Evolutionary conservation across 1,140 invertebrate genomes (phyloP).

Genomic region (Teleopsis dalmanni): DNA sequence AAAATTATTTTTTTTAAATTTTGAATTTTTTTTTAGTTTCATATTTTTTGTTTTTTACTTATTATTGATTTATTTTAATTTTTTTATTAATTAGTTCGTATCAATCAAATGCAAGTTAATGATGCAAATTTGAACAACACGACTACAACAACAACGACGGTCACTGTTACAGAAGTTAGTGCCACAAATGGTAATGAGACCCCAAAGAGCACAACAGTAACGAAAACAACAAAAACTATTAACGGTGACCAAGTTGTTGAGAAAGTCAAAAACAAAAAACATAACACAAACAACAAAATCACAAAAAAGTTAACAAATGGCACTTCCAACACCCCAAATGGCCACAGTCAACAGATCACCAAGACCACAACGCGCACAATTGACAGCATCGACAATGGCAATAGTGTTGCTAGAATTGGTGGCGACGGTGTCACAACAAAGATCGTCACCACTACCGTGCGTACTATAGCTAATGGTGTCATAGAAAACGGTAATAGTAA

Average conservation of each 20-base stretch:
- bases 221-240: conserved; percentile 6
- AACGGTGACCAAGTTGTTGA: background rate
- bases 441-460: conserved; percentile 7
- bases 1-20: no score
- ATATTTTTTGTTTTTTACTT: no score
- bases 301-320: background rate
- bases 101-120: conserved; percentile 4
- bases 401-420: background rate
- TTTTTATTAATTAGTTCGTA: no score
- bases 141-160: conserved; percentile 9
- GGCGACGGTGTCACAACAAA: background rate
- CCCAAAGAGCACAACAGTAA: conserved; percentile 12
- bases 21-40: no score
- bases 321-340: background rate
- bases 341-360: background rate
- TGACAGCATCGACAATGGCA: background rate
- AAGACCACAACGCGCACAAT: background rate
- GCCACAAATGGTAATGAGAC: conserved; percentile 15
- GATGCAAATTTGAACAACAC: conserved; percentile 3
- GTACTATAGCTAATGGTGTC: conserved; percentile 15
- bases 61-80: no score
- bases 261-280: conserved; percentile 10
- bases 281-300: background rate
- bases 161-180: conserved; percentile 16
- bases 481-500: conserved; percentile 17